These are phyloP conservation scores for Cladopsammia gracilis DNA, from an alignment of 64 coral and sea anemone species.

Conservation along the genomic window DNA sequence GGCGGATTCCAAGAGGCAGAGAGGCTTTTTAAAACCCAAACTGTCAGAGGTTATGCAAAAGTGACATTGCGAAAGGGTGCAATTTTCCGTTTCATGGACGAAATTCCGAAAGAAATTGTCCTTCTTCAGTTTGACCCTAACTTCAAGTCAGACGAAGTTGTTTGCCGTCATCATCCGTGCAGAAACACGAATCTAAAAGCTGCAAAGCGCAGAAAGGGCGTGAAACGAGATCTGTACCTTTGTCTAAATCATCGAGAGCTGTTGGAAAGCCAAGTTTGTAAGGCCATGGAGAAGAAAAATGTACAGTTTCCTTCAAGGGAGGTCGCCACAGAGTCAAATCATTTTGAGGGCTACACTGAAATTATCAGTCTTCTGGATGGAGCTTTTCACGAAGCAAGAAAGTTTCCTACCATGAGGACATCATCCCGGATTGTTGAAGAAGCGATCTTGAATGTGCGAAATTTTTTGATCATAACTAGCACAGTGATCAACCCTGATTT, in stretches of 20 bases:
- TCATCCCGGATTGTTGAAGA: background rate
- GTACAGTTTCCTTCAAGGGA: background rate
- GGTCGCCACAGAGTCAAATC: background rate
- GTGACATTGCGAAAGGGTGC: background rate
- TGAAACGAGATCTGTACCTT: constrained; percentile 9
- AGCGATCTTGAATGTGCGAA: background rate
- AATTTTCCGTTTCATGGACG: background rate
- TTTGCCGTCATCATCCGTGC: background rate
- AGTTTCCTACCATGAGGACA: too few relatives aligned
- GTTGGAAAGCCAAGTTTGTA: background rate
- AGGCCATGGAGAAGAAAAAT: background rate
- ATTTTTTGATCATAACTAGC: constrained; percentile 10
- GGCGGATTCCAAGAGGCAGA: background rate
- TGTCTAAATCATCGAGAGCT: background rate
- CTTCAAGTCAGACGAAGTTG: background rate
- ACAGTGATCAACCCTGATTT: background rate
- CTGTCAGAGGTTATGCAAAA: background rate
- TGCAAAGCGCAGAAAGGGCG: background rate
- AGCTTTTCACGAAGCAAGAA: background rate
- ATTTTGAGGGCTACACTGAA: background rate
- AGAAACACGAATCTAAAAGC: background rate
- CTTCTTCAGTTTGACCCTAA: background rate
- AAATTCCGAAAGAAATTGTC: background rate
- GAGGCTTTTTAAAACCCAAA: background rate
- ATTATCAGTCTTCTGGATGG: background rate